Percentiles rank a stretch among this genome's conserved stretches.
Conservation (phyloP, 2,888 invertebrate species). For the Leuctra nigra region DNA sequence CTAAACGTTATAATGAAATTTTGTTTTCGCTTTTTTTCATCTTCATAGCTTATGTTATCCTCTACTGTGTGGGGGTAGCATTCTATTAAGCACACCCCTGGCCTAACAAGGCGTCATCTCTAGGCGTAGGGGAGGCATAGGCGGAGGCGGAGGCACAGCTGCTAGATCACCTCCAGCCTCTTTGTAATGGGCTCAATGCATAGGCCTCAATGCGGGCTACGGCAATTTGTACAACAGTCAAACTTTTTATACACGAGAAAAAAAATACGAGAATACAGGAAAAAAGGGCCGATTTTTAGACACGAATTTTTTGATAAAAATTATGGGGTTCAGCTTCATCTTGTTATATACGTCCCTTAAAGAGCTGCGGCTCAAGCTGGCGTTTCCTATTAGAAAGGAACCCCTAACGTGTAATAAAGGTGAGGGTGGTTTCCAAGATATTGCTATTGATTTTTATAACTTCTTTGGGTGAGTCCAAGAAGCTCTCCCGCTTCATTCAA, state of each 20-base stretch:
- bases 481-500: not conserved
- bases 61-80: not conserved
- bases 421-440: constrained; percentile 12
- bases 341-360: not conserved
- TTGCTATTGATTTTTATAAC: constrained; percentile 22
- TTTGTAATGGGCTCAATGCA: constrained; percentile 12
- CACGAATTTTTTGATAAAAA: constrained; percentile 15
- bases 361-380: not conserved
- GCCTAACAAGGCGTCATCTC: constrained; percentile 22
- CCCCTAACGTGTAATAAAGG: constrained; percentile 10
- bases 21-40: not conserved
- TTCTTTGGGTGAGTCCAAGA: too few relatives aligned
- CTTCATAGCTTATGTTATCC: not conserved
- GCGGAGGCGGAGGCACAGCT: constrained; percentile 1
- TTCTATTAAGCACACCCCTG: constrained; percentile 9
- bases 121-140: not conserved
- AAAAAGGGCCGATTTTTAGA: constrained; percentile 17
- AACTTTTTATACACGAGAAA: constrained; percentile 12
- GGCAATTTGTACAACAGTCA: constrained; percentile 19
- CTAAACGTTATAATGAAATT: not conserved
- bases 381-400: constrained; percentile 2
- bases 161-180: not conserved
- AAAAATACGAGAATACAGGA: too few relatives aligned
- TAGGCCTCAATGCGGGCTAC: constrained; percentile 12
- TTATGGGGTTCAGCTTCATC: constrained; percentile 1